Conservation (phyloP, 2,113 vertebrate genomes). For the Lycaon pictus region DNA sequence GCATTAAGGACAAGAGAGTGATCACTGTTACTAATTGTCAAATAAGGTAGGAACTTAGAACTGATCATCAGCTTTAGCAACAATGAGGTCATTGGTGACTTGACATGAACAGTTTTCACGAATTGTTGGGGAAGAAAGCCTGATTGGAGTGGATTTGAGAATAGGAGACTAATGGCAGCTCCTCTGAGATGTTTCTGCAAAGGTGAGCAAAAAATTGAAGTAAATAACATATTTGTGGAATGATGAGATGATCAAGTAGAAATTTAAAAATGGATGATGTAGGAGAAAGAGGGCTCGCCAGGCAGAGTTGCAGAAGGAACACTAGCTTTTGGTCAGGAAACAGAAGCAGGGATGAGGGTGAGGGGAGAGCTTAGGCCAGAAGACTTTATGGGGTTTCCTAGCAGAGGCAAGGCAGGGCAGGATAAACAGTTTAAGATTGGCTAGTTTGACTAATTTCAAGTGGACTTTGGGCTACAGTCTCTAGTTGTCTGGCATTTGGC, state of each 20-base stretch:
- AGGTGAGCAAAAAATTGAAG: not conserved
- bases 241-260: not conserved
- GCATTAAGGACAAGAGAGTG: not conserved
- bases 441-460: not conserved
- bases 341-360: not conserved
- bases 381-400: not conserved
- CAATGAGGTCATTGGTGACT: not conserved
- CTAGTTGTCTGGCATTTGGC: not conserved
- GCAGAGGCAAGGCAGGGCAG: not conserved
- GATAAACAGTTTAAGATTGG: not conserved
- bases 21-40: not conserved
- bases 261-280: not conserved
- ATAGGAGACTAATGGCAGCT: not conserved
- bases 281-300: not conserved
- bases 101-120: not conserved
- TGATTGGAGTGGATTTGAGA: not conserved
- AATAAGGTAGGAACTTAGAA: not conserved
- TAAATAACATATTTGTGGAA: not conserved
- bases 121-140: not conserved
- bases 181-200: not conserved
- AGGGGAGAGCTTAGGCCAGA: not conserved
- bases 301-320: not conserved
- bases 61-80: not conserved
- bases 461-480: not conserved
- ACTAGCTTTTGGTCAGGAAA: not conserved